A percentile compares a stretch with the other conserved stretches of the same genome.
Evolutionary conservation across 1,140 invertebrate species (phyloP).

Genomic region (Heterodera carotae): DNA sequence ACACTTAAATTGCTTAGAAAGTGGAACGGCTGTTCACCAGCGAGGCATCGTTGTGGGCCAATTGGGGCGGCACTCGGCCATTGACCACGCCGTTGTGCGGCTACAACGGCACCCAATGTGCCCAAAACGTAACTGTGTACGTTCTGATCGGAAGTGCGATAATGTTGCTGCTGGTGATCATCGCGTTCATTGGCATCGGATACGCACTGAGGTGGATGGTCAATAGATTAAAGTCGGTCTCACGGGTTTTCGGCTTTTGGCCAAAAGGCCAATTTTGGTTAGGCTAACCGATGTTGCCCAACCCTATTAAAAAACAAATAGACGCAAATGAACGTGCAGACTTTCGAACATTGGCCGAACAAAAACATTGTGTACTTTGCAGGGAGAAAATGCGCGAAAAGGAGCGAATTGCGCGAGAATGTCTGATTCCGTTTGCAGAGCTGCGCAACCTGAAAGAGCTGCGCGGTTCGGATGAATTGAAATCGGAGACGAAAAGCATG

Average conservation of each 20-base stretch:
- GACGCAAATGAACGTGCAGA: no score
- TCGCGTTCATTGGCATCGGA: slow-evolving; percentile 26
- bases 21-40: slow-evolving; percentile 30
- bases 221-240: no score
- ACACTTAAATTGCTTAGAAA: slow-evolving; percentile 23
- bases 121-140: slow-evolving; percentile 28
- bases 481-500: slow-evolving; percentile 37
- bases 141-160: slow-evolving; percentile 37
- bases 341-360: no score
- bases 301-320: no score
- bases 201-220: slow-evolving; percentile 28
- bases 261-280: no score
- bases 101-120: slow-evolving; percentile 45
- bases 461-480: slow-evolving; percentile 9
- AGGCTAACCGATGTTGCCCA: no score
- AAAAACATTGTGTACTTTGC: slow-evolving; percentile 7
- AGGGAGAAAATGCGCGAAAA: slow-evolving; percentile 42
- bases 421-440: slow-evolving; percentile 46
- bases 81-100: slow-evolving; percentile 44
- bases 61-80: slow-evolving; percentile 33
- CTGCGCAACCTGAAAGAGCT: slow-evolving; percentile 19
- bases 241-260: no score
- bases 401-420: slow-evolving; percentile 38
- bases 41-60: slow-evolving; percentile 42
- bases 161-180: slow-evolving; percentile 27